A percentile compares a stretch with the other conserved stretches of the same genome.
Conservation (phyloP, 2,113 vertebrate genomes). For the Hylia prasina region DNA sequence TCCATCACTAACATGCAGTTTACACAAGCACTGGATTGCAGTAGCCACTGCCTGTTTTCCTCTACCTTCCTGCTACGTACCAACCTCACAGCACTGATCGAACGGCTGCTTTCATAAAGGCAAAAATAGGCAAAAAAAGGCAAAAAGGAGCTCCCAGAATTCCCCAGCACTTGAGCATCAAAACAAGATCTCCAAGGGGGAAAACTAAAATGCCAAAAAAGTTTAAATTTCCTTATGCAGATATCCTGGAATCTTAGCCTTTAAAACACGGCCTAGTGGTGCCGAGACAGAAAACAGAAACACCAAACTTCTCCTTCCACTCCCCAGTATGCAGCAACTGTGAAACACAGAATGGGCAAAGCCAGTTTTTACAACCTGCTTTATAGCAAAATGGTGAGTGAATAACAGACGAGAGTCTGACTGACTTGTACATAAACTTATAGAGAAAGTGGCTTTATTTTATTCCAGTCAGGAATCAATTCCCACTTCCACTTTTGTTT, state of each 20-base stretch:
- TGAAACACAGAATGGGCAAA: neutral
- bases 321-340: neutral
- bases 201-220: constrained; percentile 73
- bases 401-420: neutral
- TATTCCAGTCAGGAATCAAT: neutral
- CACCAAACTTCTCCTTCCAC: neutral
- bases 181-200: constrained; percentile 54
- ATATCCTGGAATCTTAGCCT: constrained; percentile 14
- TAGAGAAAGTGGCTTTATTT: neutral
- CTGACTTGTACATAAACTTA: neutral
- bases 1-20: constrained; percentile 9
- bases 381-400: neutral
- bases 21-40: constrained; percentile 21
- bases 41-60: neutral
- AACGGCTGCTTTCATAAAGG: constrained; percentile 74
- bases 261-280: constrained; percentile 11
- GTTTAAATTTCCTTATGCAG: constrained; percentile 62
- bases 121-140: constrained; percentile 33
- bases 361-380: neutral
- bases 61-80: constrained; percentile 11
- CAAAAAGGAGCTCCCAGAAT: constrained; percentile 44
- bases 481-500: neutral
- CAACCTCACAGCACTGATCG: constrained; percentile 24
- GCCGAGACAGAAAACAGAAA: neutral
- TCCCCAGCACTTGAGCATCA: neutral